phyloP scores from a whole-genome alignment of 2,888 invertebrate genomes.

The Chydorus sphaericus region DNA sequence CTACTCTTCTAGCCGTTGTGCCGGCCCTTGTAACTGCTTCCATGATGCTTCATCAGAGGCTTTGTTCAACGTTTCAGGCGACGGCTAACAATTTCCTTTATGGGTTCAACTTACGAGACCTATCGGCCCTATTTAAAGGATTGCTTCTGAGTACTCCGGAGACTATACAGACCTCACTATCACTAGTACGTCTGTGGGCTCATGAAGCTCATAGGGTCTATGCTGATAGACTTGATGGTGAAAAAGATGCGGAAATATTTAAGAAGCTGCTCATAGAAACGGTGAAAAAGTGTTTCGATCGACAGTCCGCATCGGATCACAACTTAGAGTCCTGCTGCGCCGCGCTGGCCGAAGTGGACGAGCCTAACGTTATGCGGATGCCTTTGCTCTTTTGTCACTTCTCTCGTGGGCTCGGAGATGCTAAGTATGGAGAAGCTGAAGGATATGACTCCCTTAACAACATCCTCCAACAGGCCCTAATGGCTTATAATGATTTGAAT shows the following conservation, averaged over 20 bases:
- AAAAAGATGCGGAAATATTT: slow-evolving; percentile 81
- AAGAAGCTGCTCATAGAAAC: slow-evolving; percentile 75
- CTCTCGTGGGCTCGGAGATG: slow-evolving; percentile 87
- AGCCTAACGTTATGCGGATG: slow-evolving; percentile 64
- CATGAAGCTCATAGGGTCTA: slow-evolving; percentile 90
- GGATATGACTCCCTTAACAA: slow-evolving; percentile 66
- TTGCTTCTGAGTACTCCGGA: slow-evolving; percentile 79
- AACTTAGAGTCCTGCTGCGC: slow-evolving; percentile 3
- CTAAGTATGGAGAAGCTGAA: slow-evolving; percentile 79
- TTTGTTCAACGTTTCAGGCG: slow-evolving; percentile 74
- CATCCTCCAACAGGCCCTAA: slow-evolving; percentile 73
- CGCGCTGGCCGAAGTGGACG: slow-evolving; percentile 55
- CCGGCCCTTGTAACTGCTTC: slow-evolving; percentile 65
- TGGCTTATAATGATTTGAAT: slow-evolving; percentile 87
- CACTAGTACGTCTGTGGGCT: slow-evolving; percentile 78
- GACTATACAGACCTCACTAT: slow-evolving; percentile 60
- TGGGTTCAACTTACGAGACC: slow-evolving; percentile 84
- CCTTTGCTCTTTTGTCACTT: slow-evolving; percentile 92
- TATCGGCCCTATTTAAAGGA: slow-evolving; percentile 58
- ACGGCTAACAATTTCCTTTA: slow-evolving; percentile 95
- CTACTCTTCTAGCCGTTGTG: slow-evolving; percentile 48
- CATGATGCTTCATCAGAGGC: slow-evolving; percentile 69
- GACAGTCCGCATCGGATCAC: slow-evolving; percentile 7
- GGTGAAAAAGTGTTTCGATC: slow-evolving; percentile 80
- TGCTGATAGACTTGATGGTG: slow-evolving; percentile 80